Evolutionary conservation across 1,140 invertebrate species (phyloP).

Genomic region (Acyrthosiphon pisum): DNA sequence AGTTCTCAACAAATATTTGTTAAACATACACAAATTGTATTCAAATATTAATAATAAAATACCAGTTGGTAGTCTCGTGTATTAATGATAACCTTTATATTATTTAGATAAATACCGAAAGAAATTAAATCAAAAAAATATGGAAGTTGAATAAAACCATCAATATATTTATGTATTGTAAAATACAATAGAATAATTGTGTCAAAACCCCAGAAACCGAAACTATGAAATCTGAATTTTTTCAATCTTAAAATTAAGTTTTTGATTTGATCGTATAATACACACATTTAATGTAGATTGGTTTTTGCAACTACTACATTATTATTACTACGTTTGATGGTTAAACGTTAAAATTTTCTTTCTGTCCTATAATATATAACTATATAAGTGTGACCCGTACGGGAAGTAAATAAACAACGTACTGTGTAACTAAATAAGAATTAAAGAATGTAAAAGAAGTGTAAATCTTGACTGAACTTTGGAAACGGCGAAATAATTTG

Average conservation of each 20-base stretch:
- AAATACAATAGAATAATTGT: too few relatives aligned
- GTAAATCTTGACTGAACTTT: not conserved
- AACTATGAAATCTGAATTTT: not conserved
- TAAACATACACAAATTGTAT: too few relatives aligned
- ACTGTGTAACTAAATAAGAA: not conserved
- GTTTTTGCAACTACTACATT: not conserved
- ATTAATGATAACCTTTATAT: too few relatives aligned
- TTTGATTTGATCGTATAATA: not conserved
- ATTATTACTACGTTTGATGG: not conserved
- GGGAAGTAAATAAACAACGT: not conserved
- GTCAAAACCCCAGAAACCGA: not conserved
- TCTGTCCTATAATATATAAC: not conserved
- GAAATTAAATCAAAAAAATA: too few relatives aligned
- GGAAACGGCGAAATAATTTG: not conserved
- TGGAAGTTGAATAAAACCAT: too few relatives aligned
- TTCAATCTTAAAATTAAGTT: not conserved
- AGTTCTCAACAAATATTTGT: too few relatives aligned
- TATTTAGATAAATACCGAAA: too few relatives aligned
- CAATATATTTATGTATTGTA: too few relatives aligned
- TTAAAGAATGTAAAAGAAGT: not conserved
- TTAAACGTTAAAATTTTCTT: not conserved
- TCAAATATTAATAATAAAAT: too few relatives aligned
- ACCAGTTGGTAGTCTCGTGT: too few relatives aligned
- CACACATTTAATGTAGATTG: not conserved
- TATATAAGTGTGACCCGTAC: not conserved